Conservation (phyloP, 2,888 invertebrate species). For the Hyposoter didymator region DNA sequence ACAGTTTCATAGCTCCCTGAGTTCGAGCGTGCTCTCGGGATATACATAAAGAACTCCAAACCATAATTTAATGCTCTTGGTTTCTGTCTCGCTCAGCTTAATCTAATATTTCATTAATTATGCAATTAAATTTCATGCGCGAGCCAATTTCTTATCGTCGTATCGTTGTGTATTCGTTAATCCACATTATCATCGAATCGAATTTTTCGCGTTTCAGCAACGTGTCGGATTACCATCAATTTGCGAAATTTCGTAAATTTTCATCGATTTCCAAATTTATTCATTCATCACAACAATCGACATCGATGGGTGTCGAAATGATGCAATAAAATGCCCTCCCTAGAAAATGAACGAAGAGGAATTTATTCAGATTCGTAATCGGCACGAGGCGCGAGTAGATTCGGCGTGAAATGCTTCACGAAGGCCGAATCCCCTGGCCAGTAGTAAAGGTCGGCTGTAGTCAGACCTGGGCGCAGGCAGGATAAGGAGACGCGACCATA, state of each 20-base stretch:
- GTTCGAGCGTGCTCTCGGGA: background rate
- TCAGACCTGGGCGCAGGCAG: constrained; percentile 1
- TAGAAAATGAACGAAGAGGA: too few species aligned
- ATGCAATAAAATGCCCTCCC: too few species aligned
- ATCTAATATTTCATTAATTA: background rate
- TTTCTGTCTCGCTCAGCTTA: background rate
- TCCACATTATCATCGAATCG: background rate
- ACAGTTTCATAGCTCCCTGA: background rate
- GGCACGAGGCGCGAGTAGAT: background rate
- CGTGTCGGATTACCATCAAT: background rate
- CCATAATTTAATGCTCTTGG: background rate
- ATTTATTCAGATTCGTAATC: background rate
- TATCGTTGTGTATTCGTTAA: background rate
- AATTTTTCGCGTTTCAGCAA: background rate
- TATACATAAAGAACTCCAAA: background rate
- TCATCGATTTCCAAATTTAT: background rate
- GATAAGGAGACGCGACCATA: constrained; percentile 4
- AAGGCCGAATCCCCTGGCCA: background rate
- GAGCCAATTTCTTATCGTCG: background rate
- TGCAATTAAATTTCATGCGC: background rate
- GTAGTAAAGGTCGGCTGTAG: constrained; percentile 19
- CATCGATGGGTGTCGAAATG: too few species aligned
- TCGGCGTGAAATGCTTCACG: background rate
- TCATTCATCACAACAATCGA: too few species aligned
- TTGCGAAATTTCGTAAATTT: background rate